Percentiles rank a stretch among this genome's conserved stretches.
Evolutionary conservation across 2,113 vertebrate species (phyloP).

Genomic region (Poecilia latipinna): DNA sequence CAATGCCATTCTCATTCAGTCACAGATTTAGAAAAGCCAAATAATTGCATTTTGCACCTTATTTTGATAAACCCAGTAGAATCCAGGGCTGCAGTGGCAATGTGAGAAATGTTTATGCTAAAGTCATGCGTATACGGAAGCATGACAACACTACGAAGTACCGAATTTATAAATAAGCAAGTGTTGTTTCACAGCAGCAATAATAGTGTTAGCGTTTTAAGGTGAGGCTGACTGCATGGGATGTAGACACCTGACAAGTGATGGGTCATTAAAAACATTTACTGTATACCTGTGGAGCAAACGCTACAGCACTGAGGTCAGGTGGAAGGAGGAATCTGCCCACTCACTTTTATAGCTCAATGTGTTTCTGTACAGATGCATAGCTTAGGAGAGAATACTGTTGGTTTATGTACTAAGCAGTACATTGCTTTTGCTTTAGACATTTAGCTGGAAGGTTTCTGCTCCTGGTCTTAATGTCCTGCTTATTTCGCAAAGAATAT

Average conservation of each 20-base stretch:
- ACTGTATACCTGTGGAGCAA: not conserved
- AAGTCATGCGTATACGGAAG: not conserved
- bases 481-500: not conserved
- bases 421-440: not conserved
- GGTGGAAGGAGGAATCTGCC: not conserved
- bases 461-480: not conserved
- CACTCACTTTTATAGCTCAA: not conserved
- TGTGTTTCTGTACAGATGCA: not conserved
- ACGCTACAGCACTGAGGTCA: not conserved
- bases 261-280: constrained; percentile 7
- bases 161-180: not conserved
- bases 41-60: not conserved
- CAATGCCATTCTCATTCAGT: not conserved
- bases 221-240: not conserved
- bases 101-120: not conserved
- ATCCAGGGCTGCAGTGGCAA: not conserved
- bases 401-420: not conserved
- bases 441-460: not conserved
- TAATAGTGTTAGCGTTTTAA: not conserved
- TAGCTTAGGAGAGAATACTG: not conserved
- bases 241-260: not conserved
- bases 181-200: not conserved
- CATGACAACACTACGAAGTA: not conserved
- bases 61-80: not conserved
- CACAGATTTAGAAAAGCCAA: not conserved